Evolutionary conservation across 2,797 vertebrate genomes (phyloP), one percentile per base, ranked within the genome.

Genomic region (Tokudaia tokunoshimensis): DNA sequence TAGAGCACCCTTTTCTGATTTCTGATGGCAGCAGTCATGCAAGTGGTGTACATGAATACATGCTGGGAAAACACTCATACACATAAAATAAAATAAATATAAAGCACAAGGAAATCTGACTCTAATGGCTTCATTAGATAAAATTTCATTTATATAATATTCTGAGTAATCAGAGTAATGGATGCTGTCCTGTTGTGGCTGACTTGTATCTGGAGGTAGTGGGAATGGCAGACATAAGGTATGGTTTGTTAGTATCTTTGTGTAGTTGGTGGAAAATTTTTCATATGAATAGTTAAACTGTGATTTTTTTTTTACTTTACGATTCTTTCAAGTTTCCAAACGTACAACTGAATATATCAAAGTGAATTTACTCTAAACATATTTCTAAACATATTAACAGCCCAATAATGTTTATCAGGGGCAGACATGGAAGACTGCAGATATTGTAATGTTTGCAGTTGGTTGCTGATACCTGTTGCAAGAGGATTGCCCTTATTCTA

Each of bases 171-270:
- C 6, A 9, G 10, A 61, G 0, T 3, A 0, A 20, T 44, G 34
- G 12, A 47, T 37, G 74, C 22, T 1, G 14, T 9, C 20, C 19
- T 10, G 24, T 37, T 15, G 74, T 10, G 14, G 14, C 13, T 94
- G 37, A 3, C 10, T 3, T 26, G 3, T 2, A 5, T 2, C 8
- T 76, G 1, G 13, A 82, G 3, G 2, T 34, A 3, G 2, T 24
- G 1, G 15, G 1, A 79, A 13, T 20, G 13, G 22, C 4, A 84
- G 41, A 47, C 17, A 47, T 2, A 9, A 29, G 2, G 47, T 88
- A 19, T 59, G 44, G 5, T 10, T 11, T 67, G 17, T 55, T 37
- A 19, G 3, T 22, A 61, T 3, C 2, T 72, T 52, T 41, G 24
- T 34, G 9, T 44, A 4, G 11, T 83, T 29, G 7, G 3, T 2